Base-by-base conservation (phyloP, 2,113 vertebrate genomes). In the Oreochromis niloticus region DNA sequence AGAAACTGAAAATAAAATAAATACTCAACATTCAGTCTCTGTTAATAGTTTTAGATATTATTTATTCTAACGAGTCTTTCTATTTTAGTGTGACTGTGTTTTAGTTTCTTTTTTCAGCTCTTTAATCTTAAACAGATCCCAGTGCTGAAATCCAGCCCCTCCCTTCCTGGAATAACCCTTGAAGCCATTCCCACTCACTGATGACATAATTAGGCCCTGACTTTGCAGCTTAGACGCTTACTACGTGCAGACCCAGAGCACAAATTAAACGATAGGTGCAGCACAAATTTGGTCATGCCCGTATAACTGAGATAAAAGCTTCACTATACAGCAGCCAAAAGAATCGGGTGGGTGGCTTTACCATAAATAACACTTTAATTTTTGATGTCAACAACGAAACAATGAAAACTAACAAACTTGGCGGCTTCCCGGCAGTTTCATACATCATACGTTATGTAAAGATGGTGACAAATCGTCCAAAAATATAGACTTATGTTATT, bases 181-280 rank as follows among this genome's bases (percentile, higher is more conserved):
- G 9, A 85, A 88, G 50, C 59, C 80, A 32, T 34, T 34, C 61
- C 84, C 82, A 66, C 87, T 85, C 22, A 59, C 80, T 80, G 78
- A 93, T 90, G 93, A 22, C 85, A 89, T 92, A 91, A 94, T 92
- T 80, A 80, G 39, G 46, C 73, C 82, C 90, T 91, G 82, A 92
- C 89, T 90, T 32, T 81, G 88, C 82, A 85, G 78, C 55, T 79
- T 46, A 78, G 54, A 34, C 3, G 19, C 57, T 52, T 63, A 82
- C 78, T 63, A 43, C 2, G 30, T 89, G 55, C 81, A 89, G 48
- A 79, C 73, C 8, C 3, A 14, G 17, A 68, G 48, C 6, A 22
- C 41, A 87, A 88, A 85, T 54, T 84, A 22, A 90, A 87, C 34
- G n/a, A 56, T 59, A 83, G 83, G 39, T 68, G 83, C 59, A 43